Base-by-base conservation (phyloP, 2,113 vertebrate species). In the Saguinus imperator region DNA sequence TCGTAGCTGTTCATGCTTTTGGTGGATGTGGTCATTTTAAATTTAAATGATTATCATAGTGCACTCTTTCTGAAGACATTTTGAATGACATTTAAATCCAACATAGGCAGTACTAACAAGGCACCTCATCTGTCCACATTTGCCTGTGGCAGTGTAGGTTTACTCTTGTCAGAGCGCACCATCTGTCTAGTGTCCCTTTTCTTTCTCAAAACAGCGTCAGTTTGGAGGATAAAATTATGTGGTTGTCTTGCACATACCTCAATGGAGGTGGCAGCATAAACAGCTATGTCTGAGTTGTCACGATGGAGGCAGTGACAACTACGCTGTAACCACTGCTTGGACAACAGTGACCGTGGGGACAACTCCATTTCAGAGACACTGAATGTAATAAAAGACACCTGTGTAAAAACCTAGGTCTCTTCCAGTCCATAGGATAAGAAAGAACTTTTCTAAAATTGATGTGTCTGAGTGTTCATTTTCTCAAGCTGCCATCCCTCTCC, bases 291-390 rank as follows among this genome's bases (percentile, higher is more conserved):
- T 25, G 8, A 55, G 27, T 10, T 57, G 32, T 25, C 35, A 52
- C 1, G 29, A 55, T 8, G 14, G 12, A 9, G 35, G 17, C 61
- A 48, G 75, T 3, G 6, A 50, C 1, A 5, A 9, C 1, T 6
- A 6, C 6, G 21, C 25, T 17, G 17, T 2, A 14, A 27, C 50
- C 37, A n/a, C 8, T 72, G 18, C 37, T 3, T 57, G 21, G 58
- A 61, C 1, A 29, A 27, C 48, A 18, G 77, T 17, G 21, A n/a
- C 1, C 35, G 32, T 72, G 64, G 52, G 7, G 11, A 5, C 6
- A 61, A 10, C 18, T 70, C 64, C 48, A 1, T 58, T 57, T 92
- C 32, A 43, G 82, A 83, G 29, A 83, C 13, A 37, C 48, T 29
- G 82, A 72, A 57, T 64, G 61, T 64, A 64, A 12, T 32, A 32